Evolutionary conservation across 2,113 vertebrate species (phyloP).

Genomic region (Rousettus leschenaultii): DNA sequence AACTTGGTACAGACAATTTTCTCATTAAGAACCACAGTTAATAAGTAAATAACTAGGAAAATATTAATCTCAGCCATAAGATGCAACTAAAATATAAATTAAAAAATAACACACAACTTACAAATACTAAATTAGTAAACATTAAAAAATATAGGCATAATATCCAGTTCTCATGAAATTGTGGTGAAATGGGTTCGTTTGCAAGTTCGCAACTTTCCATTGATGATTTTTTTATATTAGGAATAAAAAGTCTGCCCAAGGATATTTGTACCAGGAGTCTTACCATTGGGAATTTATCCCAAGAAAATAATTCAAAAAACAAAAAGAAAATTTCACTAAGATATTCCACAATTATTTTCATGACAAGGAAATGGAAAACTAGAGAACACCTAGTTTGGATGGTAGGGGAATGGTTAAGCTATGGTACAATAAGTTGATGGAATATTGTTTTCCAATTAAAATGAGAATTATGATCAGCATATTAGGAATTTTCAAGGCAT

Average conservation of each 20-base stretch:
- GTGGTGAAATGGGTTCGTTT: neutral
- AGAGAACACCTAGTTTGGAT: neutral
- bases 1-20: slow-evolving; percentile 43
- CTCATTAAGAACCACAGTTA: slow-evolving; percentile 44
- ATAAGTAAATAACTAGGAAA: slow-evolving; percentile 47
- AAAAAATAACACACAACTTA: neutral
- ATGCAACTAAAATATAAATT: slow-evolving; percentile 46
- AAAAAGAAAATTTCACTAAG: neutral
- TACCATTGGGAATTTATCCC: neutral
- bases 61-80: slow-evolving; percentile 46
- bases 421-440: neutral
- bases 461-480: neutral
- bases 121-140: slow-evolving; percentile 12
- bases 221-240: neutral
- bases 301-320: slow-evolving; percentile 17
- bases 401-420: neutral
- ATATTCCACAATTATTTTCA: neutral
- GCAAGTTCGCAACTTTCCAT: neutral
- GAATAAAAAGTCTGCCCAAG: neutral
- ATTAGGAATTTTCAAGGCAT: neutral
- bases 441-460: neutral
- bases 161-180: neutral
- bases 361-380: neutral
- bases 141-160: slow-evolving; percentile 23
- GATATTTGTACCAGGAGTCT: neutral